Percentiles rank a stretch among this genome's conserved stretches.
phyloP scores from a whole-genome alignment of 1,140 invertebrate species.

The Stenopsyche tienmushanensis region DNA sequence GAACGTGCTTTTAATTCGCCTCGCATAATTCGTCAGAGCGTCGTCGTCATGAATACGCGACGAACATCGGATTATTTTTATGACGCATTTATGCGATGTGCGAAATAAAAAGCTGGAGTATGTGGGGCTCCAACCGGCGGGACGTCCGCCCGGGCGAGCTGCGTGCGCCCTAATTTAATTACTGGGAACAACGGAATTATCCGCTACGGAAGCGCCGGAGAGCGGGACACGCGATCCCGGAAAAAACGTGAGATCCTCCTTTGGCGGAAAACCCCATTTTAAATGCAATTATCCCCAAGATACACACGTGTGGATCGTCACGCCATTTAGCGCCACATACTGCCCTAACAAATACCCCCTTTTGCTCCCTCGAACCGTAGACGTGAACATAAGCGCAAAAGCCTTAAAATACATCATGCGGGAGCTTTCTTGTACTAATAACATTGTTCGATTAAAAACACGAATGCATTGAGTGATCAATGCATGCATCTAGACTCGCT shows the following conservation, averaged over 20 bases:
- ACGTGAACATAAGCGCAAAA: too few relatives aligned
- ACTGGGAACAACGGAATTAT: constrained; percentile 37
- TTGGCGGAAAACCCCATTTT: background rate
- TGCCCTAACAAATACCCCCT: background rate
- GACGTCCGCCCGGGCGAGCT: too few relatives aligned
- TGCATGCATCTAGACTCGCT: too few relatives aligned
- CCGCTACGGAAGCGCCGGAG: constrained; percentile 20
- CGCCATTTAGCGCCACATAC: background rate
- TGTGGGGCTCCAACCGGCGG: background rate
- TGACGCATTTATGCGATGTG: background rate
- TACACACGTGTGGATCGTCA: too few relatives aligned
- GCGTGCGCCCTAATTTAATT: constrained; percentile 35
- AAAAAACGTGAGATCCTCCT: background rate
- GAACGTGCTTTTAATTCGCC: background rate
- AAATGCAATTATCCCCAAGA: too few relatives aligned
- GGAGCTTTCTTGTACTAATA: too few relatives aligned
- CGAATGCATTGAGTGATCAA: too few relatives aligned
- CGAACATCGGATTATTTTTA: background rate
- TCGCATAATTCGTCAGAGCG: background rate
- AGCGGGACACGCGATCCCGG: background rate
- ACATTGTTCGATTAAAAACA: too few relatives aligned
- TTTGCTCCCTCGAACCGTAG: background rate
- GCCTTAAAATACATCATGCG: too few relatives aligned
- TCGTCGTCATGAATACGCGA: background rate
- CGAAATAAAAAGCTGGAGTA: background rate